Conservation (phyloP, 2,797 vertebrate genomes). For the Ibycter americanus region DNA sequence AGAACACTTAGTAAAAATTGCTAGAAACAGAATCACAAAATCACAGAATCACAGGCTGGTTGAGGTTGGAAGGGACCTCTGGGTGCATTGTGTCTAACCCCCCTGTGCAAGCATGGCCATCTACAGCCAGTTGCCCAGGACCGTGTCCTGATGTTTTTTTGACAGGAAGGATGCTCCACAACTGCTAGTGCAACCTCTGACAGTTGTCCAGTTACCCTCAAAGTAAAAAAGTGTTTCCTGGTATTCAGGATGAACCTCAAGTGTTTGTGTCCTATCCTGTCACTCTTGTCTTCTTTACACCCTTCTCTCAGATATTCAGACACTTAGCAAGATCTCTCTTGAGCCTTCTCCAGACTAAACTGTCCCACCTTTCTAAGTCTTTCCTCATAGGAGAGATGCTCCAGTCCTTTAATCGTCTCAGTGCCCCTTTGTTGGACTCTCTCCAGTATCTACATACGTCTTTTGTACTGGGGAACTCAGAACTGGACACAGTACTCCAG, state of each 20-base stretch:
- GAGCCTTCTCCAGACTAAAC: too few species aligned
- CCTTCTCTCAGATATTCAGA: too few species aligned
- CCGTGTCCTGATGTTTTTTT: not conserved
- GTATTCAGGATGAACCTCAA: not conserved
- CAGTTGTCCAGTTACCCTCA: not conserved
- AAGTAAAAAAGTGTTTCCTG: not conserved
- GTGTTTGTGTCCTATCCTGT: not conserved
- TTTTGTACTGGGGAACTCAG: too few species aligned
- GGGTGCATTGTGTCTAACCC: not conserved
- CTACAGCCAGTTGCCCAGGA: not conserved
- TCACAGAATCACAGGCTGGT: not conserved
- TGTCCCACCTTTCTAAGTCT: not conserved
- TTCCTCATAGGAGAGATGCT: not conserved
- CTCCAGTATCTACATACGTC: not conserved
- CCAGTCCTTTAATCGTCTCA: not conserved
- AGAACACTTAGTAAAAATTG: not conserved
- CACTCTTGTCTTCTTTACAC: not conserved
- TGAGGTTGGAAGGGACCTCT: not conserved
- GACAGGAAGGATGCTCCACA: not conserved
- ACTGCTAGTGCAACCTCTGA: not conserved
- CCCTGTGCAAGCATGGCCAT: not conserved
- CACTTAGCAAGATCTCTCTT: too few species aligned
- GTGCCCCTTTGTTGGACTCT: not conserved
- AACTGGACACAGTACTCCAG: too few species aligned
- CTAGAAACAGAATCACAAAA: not conserved